Evolutionary conservation across 2,888 invertebrate genomes (phyloP).

Genomic region (Therioaphis trifolii): DNA sequence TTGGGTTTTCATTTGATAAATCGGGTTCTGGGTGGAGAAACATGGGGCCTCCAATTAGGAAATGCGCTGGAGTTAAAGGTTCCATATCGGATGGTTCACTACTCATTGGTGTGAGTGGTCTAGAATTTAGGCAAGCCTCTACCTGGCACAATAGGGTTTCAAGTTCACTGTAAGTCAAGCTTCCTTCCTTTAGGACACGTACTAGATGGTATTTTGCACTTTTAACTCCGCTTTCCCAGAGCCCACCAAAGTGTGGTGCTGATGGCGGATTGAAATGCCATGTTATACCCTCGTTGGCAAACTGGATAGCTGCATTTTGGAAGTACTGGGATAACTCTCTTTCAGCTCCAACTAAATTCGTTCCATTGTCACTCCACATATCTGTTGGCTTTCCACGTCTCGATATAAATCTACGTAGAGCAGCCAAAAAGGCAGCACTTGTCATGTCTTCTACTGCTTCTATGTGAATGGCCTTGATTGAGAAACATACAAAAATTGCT

Average conservation of each 20-base stretch:
- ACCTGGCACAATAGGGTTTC: constrained; percentile 12
- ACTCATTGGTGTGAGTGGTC: neutral
- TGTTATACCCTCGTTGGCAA: neutral
- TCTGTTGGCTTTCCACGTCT: neutral
- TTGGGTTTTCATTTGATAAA: neutral
- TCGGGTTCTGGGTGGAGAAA: neutral
- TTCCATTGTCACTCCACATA: constrained; percentile 32
- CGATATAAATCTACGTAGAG: constrained; percentile 6
- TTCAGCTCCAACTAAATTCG: constrained; percentile 46
- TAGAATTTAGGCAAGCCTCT: neutral
- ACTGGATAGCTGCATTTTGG: neutral
- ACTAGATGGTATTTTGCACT: neutral
- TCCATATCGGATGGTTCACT: neutral
- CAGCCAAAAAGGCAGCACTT: constrained; percentile 3
- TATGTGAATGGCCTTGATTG: too few relatives aligned
- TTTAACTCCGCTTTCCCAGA: constrained; percentile 49
- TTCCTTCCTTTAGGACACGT: neutral
- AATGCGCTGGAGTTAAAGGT: neutral
- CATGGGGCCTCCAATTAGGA: neutral
- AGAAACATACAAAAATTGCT: too few relatives aligned
- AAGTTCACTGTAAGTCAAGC: neutral
- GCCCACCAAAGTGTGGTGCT: constrained; percentile 47
- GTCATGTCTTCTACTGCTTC: too few relatives aligned
- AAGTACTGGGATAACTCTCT: neutral
- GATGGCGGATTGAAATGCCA: constrained; percentile 66